Percentiles rank a stretch among this genome's conserved stretches.
Conservation (phyloP, 2,113 vertebrate genomes). For the Caranx ignobilis region DNA sequence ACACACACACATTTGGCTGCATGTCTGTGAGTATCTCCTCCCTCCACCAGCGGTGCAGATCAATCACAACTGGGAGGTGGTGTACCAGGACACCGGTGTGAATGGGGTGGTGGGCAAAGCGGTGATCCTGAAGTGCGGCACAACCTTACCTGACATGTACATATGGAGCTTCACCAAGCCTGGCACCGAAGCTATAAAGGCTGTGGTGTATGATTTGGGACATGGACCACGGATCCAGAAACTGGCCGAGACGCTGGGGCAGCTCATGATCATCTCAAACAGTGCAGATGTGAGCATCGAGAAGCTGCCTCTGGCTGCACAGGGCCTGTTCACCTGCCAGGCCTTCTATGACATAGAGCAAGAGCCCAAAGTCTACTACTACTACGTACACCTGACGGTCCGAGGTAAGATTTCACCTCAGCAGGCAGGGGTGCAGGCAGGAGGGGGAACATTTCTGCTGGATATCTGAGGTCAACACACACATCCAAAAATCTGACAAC, state of each 20-base stretch:
- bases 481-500: not conserved
- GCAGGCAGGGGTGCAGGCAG: not conserved
- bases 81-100: constrained; percentile 75
- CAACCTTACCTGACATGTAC: constrained; percentile 78
- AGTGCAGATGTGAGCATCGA: constrained; percentile 86
- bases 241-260: constrained; percentile 81
- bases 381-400: constrained; percentile 84
- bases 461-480: not conserved
- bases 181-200: constrained; percentile 78
- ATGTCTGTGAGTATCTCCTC: constrained; percentile 43
- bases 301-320: constrained; percentile 83
- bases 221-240: constrained; percentile 77
- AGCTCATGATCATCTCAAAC: constrained; percentile 82
- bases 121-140: constrained; percentile 86
- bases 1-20: not conserved
- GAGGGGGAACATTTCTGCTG: not conserved
- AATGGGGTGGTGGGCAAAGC: constrained; percentile 85
- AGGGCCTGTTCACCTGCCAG: constrained; percentile 91
- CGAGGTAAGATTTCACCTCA: constrained; percentile 82
- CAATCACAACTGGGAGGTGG: constrained; percentile 70
- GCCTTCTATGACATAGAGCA: constrained; percentile 81
- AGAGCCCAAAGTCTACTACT: constrained; percentile 81
- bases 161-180: constrained; percentile 89
- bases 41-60: constrained; percentile 77
- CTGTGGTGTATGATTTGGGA: constrained; percentile 85